Evolutionary conservation across 2,797 vertebrate species (phyloP), one percentile per base, ranked within the genome.

Genomic region (Argya squamiceps): DNA sequence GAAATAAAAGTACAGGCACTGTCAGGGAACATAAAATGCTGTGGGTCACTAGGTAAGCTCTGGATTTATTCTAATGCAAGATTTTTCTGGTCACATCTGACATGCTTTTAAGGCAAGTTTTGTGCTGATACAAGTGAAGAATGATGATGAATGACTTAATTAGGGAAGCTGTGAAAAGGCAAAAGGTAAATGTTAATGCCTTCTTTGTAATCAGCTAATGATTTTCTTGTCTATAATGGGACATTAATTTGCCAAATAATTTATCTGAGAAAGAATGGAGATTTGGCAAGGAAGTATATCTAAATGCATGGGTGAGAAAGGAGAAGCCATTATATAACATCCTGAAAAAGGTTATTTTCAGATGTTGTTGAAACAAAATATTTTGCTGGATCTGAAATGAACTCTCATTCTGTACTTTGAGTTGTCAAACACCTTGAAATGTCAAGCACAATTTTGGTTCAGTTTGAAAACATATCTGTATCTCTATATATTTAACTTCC

Each of bases 381-480:
- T 82, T 85, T 91, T 90, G 17, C 65, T 78, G 84, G 50, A 37
- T 78, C n/a, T 81, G 53, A 90, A 92, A n/a, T 81, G 52, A 93
- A 78, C 62, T 83, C 88, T 47, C 15, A 39, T 62, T 47, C 47
- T 0, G 0, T n/a, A 32, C 74, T 86, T 84, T 69, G 50, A 73
- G 77, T 79, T 76, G 41, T 50, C 47, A 65, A 88, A 62, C 63
- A 46, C 58, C 47, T 84, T 65, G 47, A 96, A 93, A 95, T 74
- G 70, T 80, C 56, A 70, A 76, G 81, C 30, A 73, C 49, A 36
- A 10, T 83, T 87, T 70, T 82, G 20, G 70, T 76, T 92, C 74
- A 9, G 4, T 59, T 79, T 76, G 56, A 93, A 89, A 39, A 44
- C 26, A 0, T 71, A 44, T 82, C 80, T 95, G 75, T 93, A 76